phyloP scores from a whole-genome alignment of 2,797 vertebrate species.

The Siniperca obscura region DNA sequence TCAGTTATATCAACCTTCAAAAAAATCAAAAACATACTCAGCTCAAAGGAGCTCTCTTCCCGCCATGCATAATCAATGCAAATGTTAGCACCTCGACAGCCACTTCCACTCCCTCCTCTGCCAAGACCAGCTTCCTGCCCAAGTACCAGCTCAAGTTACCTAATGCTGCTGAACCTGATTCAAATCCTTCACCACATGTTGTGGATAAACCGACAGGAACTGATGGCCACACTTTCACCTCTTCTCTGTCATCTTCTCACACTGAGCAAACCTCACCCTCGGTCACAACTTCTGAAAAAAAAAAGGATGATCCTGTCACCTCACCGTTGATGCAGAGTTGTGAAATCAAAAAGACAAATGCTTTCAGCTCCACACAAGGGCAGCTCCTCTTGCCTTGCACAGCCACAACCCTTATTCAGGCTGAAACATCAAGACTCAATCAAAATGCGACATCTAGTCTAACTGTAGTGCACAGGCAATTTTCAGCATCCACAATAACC shows the following conservation, averaged over 20 bases:
- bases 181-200: slow-evolving; percentile 23
- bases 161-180: slow-evolving; percentile 64
- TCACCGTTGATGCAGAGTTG: background rate
- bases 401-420: slow-evolving; percentile 20
- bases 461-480: slow-evolving; percentile 49
- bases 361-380: slow-evolving; percentile 16
- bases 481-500: slow-evolving; percentile 62
- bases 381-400: slow-evolving; percentile 30
- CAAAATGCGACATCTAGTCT: slow-evolving; percentile 1
- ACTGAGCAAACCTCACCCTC: slow-evolving; percentile 26
- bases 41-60: slow-evolving; percentile 60
- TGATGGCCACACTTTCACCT: background rate
- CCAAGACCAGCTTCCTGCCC: slow-evolving; percentile 87
- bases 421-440: slow-evolving; percentile 24
- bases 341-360: slow-evolving; percentile 21
- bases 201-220: slow-evolving; percentile 28
- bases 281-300: slow-evolving; percentile 17
- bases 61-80: slow-evolving; percentile 62
- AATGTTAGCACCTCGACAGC: slow-evolving; percentile 47
- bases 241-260: slow-evolving; percentile 32
- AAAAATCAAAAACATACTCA: slow-evolving; percentile 64
- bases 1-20: slow-evolving; percentile 57
- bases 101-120: slow-evolving; percentile 45
- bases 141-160: slow-evolving; percentile 94
- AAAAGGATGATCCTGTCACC: background rate